These are phyloP conservation scores for Cranoglanis bouderius DNA, from an alignment of 2,113 vertebrate species.

Conservation along the genomic window DNA sequence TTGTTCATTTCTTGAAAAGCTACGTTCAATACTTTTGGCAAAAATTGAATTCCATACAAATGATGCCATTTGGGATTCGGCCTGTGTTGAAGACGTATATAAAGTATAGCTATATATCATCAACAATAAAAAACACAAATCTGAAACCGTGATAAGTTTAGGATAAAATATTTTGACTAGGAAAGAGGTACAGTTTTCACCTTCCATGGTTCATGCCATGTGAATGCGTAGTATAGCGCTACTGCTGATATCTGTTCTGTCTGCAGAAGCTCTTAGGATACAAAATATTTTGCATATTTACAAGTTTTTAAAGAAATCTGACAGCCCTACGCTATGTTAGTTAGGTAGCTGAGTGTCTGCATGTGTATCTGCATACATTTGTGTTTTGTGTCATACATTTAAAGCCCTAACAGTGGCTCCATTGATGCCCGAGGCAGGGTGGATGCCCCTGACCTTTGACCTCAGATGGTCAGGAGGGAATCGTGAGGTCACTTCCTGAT, in stretches of 20 bases:
- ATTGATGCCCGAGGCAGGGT: conserved; percentile 51
- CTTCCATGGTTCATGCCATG: neutral
- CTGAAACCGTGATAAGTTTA: neutral
- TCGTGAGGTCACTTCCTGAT: conserved; percentile 53
- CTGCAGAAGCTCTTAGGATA: neutral
- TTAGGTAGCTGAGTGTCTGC: neutral
- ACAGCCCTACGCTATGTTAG: no score
- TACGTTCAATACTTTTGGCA: no score
- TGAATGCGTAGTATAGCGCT: neutral
- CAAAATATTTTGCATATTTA: neutral
- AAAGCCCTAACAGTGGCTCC: conserved; percentile 52
- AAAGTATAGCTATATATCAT: neutral
- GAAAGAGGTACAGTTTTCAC: neutral
- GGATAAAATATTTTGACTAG: neutral
- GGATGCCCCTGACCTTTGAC: conserved; percentile 48
- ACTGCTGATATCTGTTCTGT: neutral
- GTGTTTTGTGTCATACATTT: neutral
- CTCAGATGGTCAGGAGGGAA: conserved; percentile 47
- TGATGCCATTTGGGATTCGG: neutral
- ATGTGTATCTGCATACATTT: neutral
- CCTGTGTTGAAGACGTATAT: neutral
- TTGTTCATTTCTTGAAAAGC: no score
- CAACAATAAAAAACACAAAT: neutral
- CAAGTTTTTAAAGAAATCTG: neutral
- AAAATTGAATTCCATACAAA: neutral